Conservation (phyloP, 2,797 vertebrate species). For the Sebastes matsubarae region DNA sequence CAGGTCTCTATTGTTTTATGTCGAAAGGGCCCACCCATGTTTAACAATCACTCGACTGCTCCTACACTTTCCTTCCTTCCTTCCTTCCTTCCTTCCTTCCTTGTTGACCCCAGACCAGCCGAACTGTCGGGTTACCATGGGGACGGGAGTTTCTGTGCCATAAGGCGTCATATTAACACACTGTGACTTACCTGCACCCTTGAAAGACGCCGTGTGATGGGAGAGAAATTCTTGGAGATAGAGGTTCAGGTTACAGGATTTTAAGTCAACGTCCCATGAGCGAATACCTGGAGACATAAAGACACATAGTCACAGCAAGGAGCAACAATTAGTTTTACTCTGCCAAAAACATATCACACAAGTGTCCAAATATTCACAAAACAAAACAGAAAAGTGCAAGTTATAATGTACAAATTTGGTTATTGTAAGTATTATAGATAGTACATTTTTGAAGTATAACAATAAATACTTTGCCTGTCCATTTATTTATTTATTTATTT, state of each 20-base stretch:
- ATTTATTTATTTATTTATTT: background rate
- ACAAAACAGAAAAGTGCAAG: background rate
- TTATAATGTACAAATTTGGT: background rate
- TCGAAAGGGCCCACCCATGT: conserved; percentile 55
- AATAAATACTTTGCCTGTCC: background rate
- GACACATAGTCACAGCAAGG: background rate
- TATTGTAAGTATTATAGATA: background rate
- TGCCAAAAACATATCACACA: background rate
- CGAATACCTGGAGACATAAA: conserved; percentile 81
- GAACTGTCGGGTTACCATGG: conserved; percentile 42
- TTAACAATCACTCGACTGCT: conserved; percentile 69
- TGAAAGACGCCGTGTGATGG: conserved; percentile 88
- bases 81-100: conserved; percentile 74
- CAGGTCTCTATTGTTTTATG: conserved; percentile 56
- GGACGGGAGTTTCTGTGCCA: background rate
- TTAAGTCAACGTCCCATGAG: conserved; percentile 90
- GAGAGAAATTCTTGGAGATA: conserved; percentile 91
- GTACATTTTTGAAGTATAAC: background rate
- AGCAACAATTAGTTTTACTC: background rate
- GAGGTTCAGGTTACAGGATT: conserved; percentile 87
- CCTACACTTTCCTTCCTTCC: conserved; percentile 53
- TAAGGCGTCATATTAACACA: background rate
- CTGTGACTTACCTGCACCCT: conserved; percentile 77
- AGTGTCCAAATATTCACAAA: background rate
- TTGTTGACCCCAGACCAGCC: conserved; percentile 26